Conservation (phyloP, 2,113 vertebrate genomes). For the Oncorhynchus clarkii region DNA sequence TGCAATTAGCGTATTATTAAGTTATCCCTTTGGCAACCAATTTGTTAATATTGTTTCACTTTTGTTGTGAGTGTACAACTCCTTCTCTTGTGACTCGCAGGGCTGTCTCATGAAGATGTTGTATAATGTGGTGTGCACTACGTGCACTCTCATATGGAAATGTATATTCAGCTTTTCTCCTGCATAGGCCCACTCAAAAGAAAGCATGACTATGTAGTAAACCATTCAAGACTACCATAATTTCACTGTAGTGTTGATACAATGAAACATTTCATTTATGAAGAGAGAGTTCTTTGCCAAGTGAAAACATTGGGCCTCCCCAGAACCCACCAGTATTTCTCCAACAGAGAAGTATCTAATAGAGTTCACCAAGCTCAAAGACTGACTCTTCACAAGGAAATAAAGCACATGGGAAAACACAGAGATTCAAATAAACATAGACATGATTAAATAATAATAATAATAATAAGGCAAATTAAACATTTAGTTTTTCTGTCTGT, state of each 20-base stretch:
- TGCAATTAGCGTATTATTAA: too few species aligned
- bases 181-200: conserved; percentile 24
- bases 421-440: not conserved
- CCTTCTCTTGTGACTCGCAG: not conserved
- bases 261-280: conserved; percentile 60
- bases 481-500: conserved; percentile 37
- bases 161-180: conserved; percentile 3
- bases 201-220: conserved; percentile 43
- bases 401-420: conserved; percentile 1
- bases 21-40: too few species aligned
- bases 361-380: conserved; percentile 23
- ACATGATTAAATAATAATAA: conserved; percentile 43
- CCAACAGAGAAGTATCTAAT: conserved; percentile 19
- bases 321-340: conserved; percentile 52
- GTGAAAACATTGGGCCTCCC: conserved; percentile 54
- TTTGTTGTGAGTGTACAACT: not conserved
- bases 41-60: too few species aligned
- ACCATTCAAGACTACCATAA: conserved; percentile 52
- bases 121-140: not conserved
- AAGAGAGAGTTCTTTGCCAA: conserved; percentile 39
- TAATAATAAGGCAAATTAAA: conserved; percentile 2
- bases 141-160: conserved; percentile 1
- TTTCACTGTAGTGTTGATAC: conserved; percentile 55
- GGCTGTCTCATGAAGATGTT: not conserved
- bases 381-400: conserved; percentile 25